Conservation (phyloP, 2,113 vertebrate genomes). For the Lanius collurio region DNA sequence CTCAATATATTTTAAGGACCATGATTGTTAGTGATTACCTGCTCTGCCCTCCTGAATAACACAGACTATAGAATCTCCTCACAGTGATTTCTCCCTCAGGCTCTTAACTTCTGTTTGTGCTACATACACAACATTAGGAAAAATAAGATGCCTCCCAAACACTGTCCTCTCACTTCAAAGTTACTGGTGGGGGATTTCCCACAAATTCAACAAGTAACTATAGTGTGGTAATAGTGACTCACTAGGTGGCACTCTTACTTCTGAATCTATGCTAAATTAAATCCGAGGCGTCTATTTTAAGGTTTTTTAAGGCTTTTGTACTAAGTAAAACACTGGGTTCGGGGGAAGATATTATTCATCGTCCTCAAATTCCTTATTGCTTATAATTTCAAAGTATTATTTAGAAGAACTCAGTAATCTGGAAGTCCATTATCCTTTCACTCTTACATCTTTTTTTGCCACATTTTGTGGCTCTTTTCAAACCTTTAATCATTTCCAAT, state of each 20-base stretch:
- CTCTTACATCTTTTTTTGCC: background rate
- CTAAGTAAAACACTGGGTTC: background rate
- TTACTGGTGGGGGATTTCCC: background rate
- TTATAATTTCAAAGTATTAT: constrained; percentile 7
- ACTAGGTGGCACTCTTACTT: constrained; percentile 65
- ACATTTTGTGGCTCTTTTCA: background rate
- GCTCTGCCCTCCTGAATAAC: background rate
- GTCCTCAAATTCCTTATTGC: background rate
- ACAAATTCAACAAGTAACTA: background rate
- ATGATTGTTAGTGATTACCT: background rate
- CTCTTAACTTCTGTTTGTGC: background rate
- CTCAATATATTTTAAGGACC: background rate
- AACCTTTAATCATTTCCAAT: background rate
- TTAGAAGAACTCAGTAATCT: background rate
- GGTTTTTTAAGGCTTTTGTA: background rate
- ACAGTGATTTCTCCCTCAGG: background rate
- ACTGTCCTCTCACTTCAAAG: background rate
- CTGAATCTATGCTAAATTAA: constrained; percentile 9
- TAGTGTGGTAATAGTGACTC: background rate
- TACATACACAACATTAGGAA: background rate
- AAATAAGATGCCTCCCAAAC: background rate
- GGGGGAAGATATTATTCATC: background rate
- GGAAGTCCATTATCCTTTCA: background rate
- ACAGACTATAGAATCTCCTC: background rate
- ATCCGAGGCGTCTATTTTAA: background rate